phyloP scores from a whole-genome alignment of 2,113 vertebrate genomes.

The Zosterops japonicus region DNA sequence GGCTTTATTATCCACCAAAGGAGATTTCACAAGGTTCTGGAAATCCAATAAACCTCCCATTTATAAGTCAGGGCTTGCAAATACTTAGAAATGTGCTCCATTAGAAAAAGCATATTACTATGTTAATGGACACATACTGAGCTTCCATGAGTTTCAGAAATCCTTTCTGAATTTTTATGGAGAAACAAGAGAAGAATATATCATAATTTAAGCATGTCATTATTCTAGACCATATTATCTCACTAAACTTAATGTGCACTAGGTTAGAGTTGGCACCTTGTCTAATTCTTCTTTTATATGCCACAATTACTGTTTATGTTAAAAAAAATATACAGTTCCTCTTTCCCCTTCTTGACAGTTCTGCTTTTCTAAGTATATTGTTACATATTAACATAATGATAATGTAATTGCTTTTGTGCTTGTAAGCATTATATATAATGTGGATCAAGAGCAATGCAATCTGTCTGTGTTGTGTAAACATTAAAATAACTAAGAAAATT shows the following conservation, averaged over 20 bases:
- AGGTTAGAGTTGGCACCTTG: neutral
- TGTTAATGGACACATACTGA: conserved; percentile 47
- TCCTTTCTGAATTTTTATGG: conserved; percentile 12
- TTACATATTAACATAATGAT: conserved; percentile 9
- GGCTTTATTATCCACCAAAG: conserved; percentile 44
- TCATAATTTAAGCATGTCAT: neutral
- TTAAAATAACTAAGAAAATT: conserved; percentile 10
- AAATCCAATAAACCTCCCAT: conserved; percentile 57
- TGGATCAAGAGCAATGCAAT: neutral
- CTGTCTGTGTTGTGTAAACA: neutral
- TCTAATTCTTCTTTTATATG: neutral
- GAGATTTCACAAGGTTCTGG: conserved; percentile 37
- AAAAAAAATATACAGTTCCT: neutral
- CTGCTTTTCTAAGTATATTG: neutral
- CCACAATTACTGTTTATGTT: neutral
- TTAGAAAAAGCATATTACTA: conserved; percentile 35
- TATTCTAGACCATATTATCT: conserved; percentile 7
- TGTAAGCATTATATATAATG: neutral
- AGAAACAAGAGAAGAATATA: conserved; percentile 32
- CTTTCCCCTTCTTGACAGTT: neutral
- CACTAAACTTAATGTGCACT: neutral
- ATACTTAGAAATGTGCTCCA: conserved; percentile 26
- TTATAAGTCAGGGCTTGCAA: conserved; percentile 52
- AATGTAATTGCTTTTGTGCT: conserved; percentile 10
- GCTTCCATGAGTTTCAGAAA: neutral